Evolutionary conservation across 2,797 vertebrate genomes (phyloP).

Genomic region (Zenarchopterus dispar): DNA sequence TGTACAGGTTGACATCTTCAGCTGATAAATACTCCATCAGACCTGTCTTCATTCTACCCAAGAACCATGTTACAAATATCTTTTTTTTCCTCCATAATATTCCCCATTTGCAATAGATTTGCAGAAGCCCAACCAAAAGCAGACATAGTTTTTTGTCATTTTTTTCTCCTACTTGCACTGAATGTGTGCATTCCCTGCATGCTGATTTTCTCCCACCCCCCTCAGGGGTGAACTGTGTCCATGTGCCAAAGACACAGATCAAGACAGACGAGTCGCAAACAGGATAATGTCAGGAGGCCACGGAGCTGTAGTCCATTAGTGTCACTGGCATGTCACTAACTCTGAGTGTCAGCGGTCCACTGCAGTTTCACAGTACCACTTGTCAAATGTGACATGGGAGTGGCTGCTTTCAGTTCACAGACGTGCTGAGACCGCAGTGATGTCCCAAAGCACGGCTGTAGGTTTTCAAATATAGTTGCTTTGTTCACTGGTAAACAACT

Average conservation of each 20-base stretch:
- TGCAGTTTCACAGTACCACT: constrained; percentile 54
- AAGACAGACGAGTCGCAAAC: constrained; percentile 33
- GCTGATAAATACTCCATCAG: no score
- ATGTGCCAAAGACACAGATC: constrained; percentile 20
- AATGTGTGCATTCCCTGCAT: background rate
- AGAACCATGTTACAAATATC: no score
- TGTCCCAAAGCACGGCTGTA: constrained; percentile 11
- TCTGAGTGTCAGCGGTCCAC: constrained; percentile 57
- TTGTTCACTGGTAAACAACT: constrained; percentile 12
- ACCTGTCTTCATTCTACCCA: no score
- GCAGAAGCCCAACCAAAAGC: background rate
- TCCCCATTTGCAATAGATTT: no score
- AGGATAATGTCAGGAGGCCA: constrained; percentile 51
- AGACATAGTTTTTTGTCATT: background rate
- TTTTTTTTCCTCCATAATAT: no score
- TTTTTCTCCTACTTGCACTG: constrained; percentile 1
- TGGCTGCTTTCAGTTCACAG: constrained; percentile 57
- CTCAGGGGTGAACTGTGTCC: constrained; percentile 17
- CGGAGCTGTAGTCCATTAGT: constrained; percentile 70
- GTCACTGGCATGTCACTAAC: constrained; percentile 65
- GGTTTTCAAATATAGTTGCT: background rate
- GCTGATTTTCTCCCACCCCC: background rate
- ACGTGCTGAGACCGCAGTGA: constrained; percentile 23
- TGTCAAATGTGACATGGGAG: constrained; percentile 56
- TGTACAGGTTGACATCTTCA: no score